phyloP scores from a whole-genome alignment of 2,888 invertebrate species.

The Azorinus chamasolen region DNA sequence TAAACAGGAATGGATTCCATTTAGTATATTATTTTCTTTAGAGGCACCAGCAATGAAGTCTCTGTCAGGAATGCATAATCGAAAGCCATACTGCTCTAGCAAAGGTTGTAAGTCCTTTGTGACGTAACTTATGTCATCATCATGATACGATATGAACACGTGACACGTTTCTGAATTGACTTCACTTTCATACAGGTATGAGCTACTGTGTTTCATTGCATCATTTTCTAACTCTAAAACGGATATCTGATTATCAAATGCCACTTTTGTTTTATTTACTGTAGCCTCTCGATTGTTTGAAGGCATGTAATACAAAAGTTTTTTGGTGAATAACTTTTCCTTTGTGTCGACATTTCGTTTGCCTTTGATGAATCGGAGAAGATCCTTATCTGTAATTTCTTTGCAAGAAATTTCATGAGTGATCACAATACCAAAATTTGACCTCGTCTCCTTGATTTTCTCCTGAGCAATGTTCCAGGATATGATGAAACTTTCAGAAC shows the following conservation, averaged over 20 bases:
- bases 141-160: slow-evolving; percentile 66
- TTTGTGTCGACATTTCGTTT: slow-evolving; percentile 59
- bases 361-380: slow-evolving; percentile 58
- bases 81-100: slow-evolving; percentile 58
- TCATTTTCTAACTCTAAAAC: no score
- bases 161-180: slow-evolving; percentile 55
- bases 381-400: slow-evolving; percentile 59
- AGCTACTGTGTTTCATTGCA: not conserved
- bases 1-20: slow-evolving; percentile 9
- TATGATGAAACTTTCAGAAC: slow-evolving; percentile 55
- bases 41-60: slow-evolving; percentile 70
- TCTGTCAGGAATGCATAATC: slow-evolving; percentile 64
- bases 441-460: slow-evolving; percentile 65
- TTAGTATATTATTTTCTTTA: slow-evolving; percentile 68
- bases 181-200: slow-evolving; percentile 32
- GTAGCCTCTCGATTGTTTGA: slow-evolving; percentile 14
- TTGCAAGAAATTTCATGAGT: slow-evolving; percentile 42
- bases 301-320: slow-evolving; percentile 67
- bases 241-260: no score
- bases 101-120: slow-evolving; percentile 49
- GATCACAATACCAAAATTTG: slow-evolving; percentile 66
- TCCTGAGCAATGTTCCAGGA: slow-evolving; percentile 68
- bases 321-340: slow-evolving; percentile 57
- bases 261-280: no score
- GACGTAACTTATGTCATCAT: slow-evolving; percentile 59